Percentiles rank a stretch among this genome's conserved stretches.
Conservation (phyloP, 1,140 invertebrate genomes). For the Lethrus apterus region DNA sequence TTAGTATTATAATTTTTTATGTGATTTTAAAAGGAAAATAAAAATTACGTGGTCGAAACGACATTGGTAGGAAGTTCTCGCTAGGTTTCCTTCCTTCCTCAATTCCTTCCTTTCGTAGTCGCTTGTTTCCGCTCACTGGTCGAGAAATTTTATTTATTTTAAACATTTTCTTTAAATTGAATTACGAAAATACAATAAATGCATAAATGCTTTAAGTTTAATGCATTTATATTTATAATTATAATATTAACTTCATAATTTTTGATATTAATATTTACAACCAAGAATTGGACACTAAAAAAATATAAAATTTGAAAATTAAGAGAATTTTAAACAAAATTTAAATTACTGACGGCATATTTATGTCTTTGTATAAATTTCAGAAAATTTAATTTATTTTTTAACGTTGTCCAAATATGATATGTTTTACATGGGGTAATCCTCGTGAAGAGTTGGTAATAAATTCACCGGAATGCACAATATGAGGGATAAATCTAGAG, state of each 20-base stretch:
- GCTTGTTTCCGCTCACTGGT: not conserved
- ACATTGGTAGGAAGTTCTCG: conserved; percentile 2
- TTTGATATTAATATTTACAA: too few species aligned
- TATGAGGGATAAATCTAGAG: conserved; percentile 10
- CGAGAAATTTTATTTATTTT: conserved; percentile 8
- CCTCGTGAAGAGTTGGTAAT: conserved; percentile 4
- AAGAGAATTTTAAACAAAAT: too few species aligned
- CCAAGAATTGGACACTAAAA: too few species aligned
- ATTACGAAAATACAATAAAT: not conserved
- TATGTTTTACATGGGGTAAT: too few species aligned
- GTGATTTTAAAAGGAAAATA: not conserved
- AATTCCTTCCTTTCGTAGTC: not conserved
- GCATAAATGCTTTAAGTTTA: not conserved
- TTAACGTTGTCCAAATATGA: not conserved
- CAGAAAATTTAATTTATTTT: not conserved
- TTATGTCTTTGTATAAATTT: too few species aligned
- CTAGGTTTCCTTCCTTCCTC: conserved; percentile 4
- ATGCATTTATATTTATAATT: too few species aligned
- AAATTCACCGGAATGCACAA: conserved; percentile 13
- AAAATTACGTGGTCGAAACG: not conserved
- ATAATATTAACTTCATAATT: too few species aligned
- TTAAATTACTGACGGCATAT: too few species aligned
- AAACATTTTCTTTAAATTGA: not conserved
- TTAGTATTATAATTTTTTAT: conserved; percentile 2
- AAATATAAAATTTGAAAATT: too few species aligned